A percentile compares a stretch with the other conserved stretches of the same genome.
Conservation (phyloP, 2,888 invertebrate species). For the Sphaerophoria rueppellii region DNA sequence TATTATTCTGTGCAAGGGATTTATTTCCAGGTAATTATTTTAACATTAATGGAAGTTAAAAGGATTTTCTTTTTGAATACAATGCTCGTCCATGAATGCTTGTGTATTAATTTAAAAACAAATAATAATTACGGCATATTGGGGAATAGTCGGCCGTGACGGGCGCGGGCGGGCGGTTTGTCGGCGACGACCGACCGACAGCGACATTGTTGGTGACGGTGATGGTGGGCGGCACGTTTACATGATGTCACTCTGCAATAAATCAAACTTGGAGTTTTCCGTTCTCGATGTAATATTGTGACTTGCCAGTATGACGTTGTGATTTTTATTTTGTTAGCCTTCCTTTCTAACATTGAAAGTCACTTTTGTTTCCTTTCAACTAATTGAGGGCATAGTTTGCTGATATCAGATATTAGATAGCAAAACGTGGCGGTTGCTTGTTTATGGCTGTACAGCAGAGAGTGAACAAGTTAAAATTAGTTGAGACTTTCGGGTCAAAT, state of each 20-base stretch:
- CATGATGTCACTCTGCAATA: slow-evolving; percentile 65
- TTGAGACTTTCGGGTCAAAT: slow-evolving; percentile 39
- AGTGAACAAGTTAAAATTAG: slow-evolving; percentile 24
- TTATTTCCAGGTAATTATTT: slow-evolving; percentile 68
- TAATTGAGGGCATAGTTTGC: slow-evolving; percentile 51
- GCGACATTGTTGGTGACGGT: too few species aligned
- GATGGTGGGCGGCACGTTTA: not conserved
- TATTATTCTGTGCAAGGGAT: slow-evolving; percentile 47
- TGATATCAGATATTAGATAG: slow-evolving; percentile 58
- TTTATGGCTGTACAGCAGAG: not conserved
- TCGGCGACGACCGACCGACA: too few species aligned
- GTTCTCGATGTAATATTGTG: slow-evolving; percentile 44
- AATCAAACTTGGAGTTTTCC: slow-evolving; percentile 55
- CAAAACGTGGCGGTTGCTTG: slow-evolving; percentile 3
- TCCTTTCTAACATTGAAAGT: slow-evolving; percentile 5
- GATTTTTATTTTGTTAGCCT: slow-evolving; percentile 34
- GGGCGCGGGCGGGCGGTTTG: too few species aligned
- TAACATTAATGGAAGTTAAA: slow-evolving; percentile 31
- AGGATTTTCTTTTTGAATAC: slow-evolving; percentile 7
- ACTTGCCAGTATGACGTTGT: slow-evolving; percentile 23
- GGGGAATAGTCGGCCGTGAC: too few species aligned
- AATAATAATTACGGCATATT: not conserved
- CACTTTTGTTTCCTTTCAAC: slow-evolving; percentile 34
- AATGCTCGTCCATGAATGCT: not conserved
- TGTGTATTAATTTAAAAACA: slow-evolving; percentile 36